These are phyloP conservation scores for Colius striatus DNA, from an alignment of 2,113 vertebrate genomes.

Conservation along the genomic window DNA sequence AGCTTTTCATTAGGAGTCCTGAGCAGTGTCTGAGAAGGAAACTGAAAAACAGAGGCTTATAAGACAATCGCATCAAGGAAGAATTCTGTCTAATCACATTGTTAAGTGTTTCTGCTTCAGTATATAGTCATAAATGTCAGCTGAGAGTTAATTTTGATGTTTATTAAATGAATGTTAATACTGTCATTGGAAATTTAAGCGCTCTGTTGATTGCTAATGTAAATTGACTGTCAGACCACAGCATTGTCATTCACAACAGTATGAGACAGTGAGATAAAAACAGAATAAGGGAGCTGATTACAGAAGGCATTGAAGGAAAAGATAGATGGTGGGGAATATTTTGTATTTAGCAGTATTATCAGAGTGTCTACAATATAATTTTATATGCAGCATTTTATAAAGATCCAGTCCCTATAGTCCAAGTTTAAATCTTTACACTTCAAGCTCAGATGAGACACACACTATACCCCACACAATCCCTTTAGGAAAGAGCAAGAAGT, in stretches of 20 bases:
- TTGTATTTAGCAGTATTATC: background rate
- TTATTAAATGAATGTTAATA: constrained; percentile 52
- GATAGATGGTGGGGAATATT: background rate
- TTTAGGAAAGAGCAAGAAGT: background rate
- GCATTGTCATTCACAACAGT: background rate
- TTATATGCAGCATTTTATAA: background rate
- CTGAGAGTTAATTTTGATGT: constrained; percentile 29
- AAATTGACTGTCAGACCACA: background rate
- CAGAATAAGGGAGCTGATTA: background rate
- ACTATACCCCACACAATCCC: no score
- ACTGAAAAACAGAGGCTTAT: background rate
- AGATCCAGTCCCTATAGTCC: background rate
- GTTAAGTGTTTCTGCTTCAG: background rate
- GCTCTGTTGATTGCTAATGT: constrained; percentile 43
- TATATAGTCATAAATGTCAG: constrained; percentile 22
- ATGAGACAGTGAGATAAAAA: background rate
- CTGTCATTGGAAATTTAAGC: background rate
- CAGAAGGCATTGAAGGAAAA: background rate
- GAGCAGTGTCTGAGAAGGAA: background rate
- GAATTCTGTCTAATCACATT: background rate
- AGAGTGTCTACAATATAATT: background rate
- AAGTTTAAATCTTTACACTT: background rate
- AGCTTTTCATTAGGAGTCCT: background rate
- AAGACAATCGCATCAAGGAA: background rate
- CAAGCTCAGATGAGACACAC: background rate